Evolutionary conservation across 2,888 invertebrate species (phyloP).

Genomic region (Myopa tessellatipennis): DNA sequence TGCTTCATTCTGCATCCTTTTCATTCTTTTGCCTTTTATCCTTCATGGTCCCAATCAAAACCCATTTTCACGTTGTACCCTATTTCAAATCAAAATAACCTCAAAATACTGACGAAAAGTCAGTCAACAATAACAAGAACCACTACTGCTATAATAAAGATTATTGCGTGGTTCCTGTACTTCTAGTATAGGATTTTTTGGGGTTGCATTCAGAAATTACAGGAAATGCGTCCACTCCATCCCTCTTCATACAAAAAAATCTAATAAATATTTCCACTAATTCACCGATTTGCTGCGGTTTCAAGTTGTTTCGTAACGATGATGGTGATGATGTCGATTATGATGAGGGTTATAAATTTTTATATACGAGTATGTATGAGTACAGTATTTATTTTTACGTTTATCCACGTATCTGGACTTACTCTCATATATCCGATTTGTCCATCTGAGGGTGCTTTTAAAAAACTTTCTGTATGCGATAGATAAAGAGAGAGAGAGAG

Average conservation of each 20-base stretch:
- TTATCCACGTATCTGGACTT: no score
- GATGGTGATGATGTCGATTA: neutral
- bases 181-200: neutral
- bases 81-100: conserved; percentile 37
- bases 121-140: neutral
- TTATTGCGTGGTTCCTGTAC: neutral
- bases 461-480: neutral
- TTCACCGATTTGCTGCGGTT: conserved; percentile 64
- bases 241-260: conserved; percentile 33
- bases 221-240: neutral
- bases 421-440: neutral
- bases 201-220: neutral
- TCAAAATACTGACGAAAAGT: conserved; percentile 29
- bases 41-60: neutral
- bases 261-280: conserved; percentile 59
- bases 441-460: neutral
- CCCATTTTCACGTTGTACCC: neutral
- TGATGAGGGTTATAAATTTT: neutral
- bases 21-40: neutral
- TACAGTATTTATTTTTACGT: no score
- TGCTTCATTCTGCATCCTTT: neutral
- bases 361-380: neutral
- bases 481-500: no score
- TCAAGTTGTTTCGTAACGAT: conserved; percentile 55
- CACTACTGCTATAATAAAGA: neutral